phyloP scores from a whole-genome alignment of 1,140 invertebrate genomes.

The Pogonus chalceus region DNA sequence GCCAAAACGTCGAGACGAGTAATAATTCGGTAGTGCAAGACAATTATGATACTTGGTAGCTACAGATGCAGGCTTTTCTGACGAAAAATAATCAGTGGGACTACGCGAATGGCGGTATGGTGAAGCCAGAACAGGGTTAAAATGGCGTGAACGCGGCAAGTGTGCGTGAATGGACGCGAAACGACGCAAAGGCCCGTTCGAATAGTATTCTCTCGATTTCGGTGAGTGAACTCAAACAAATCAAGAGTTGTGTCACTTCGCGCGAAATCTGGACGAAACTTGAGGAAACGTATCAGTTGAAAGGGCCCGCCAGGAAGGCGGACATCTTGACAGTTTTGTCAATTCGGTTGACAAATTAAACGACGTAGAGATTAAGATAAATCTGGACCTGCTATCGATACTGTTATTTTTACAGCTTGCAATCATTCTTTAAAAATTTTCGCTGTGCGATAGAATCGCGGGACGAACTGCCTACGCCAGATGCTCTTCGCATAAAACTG shows the following conservation, averaged over 20 bases:
- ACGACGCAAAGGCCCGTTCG: constrained; percentile 16
- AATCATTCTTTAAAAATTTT: constrained; percentile 24
- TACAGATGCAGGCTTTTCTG: constrained; percentile 15
- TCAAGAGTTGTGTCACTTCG: constrained; percentile 15
- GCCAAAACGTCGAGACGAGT: neutral
- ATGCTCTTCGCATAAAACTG: constrained; percentile 27
- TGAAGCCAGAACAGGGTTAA: constrained; percentile 8
- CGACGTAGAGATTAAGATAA: constrained; percentile 22
- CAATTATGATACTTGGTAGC: constrained; percentile 18
- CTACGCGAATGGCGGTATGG: constrained; percentile 16
- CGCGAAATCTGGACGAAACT: constrained; percentile 21
- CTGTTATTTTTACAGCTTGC: constrained; percentile 27
- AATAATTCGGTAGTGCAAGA: neutral
- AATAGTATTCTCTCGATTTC: constrained; percentile 20
- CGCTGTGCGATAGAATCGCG: constrained; percentile 27
- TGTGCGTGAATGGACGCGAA: constrained; percentile 10
- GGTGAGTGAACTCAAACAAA: constrained; percentile 15
- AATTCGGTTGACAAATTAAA: constrained; percentile 22
- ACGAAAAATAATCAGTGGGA: constrained; percentile 19
- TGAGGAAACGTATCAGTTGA: constrained; percentile 18
- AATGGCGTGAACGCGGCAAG: neutral
- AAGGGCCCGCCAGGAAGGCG: constrained; percentile 18
- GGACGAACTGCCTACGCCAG: constrained; percentile 23
- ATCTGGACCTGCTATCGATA: constrained; percentile 19
- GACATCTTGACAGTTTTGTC: constrained; percentile 20